Evolutionary conservation across 2,888 invertebrate species (phyloP).

Genomic region (Eucera pruinosa): DNA sequence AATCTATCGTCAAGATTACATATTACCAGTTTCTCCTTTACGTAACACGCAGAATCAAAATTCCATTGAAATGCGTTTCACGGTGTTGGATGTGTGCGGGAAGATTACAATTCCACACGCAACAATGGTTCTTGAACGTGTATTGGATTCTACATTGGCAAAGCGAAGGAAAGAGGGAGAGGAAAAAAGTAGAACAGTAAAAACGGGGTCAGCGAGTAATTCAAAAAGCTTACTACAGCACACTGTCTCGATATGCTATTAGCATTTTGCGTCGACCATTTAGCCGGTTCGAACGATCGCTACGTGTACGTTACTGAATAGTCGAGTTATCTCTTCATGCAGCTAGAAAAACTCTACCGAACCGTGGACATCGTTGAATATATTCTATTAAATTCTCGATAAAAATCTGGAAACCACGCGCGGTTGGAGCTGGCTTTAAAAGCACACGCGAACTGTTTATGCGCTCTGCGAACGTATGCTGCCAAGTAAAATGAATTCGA

Average conservation of each 20-base stretch:
- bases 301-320: constrained; percentile 16
- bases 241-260: constrained; percentile 55
- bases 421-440: background rate
- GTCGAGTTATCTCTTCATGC: constrained; percentile 37
- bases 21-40: background rate
- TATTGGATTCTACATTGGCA: constrained; percentile 28
- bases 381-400: background rate
- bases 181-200: constrained; percentile 48
- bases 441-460: background rate
- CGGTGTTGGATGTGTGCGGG: constrained; percentile 4
- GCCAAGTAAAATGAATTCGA: background rate
- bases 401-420: constrained; percentile 7
- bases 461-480: background rate
- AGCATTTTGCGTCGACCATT: constrained; percentile 56
- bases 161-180: background rate
- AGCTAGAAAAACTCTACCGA: background rate
- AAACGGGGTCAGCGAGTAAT: constrained; percentile 63
- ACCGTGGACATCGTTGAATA: background rate
- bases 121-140: constrained; percentile 18
- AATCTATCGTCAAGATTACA: background rate
- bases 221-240: constrained; percentile 61
- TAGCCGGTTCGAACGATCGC: constrained; percentile 34
- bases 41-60: background rate
- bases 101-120: constrained; percentile 27
- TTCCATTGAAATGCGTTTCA: constrained; percentile 10